Evolutionary conservation across 2,113 vertebrate genomes (phyloP).

Genomic region (Fulmarus glacialis): DNA sequence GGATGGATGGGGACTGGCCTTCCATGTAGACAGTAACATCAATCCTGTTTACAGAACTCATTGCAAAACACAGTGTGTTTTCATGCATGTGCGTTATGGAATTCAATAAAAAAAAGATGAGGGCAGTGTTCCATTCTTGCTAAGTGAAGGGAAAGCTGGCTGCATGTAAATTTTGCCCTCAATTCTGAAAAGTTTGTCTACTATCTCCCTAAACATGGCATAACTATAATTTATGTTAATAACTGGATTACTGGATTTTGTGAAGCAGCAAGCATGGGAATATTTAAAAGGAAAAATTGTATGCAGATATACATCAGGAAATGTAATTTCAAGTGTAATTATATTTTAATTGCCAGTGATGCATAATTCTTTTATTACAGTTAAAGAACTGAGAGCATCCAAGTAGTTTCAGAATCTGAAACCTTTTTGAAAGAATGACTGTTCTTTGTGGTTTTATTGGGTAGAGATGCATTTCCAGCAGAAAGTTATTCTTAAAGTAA

Average conservation of each 20-base stretch:
- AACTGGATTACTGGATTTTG: background rate
- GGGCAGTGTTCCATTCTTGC: background rate
- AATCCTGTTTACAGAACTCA: background rate
- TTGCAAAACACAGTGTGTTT: background rate
- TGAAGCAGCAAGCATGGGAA: background rate
- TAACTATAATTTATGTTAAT: background rate
- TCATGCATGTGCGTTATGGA: background rate
- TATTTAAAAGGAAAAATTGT: background rate
- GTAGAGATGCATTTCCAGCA: background rate
- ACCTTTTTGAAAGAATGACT: background rate
- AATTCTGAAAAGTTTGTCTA: background rate
- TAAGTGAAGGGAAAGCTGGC: background rate
- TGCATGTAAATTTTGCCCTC: background rate
- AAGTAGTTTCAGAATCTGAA: background rate
- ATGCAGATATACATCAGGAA: background rate
- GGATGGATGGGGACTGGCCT: background rate
- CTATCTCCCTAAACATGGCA: background rate
- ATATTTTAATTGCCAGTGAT: background rate
- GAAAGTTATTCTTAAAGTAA: background rate
- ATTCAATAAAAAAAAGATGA: background rate
- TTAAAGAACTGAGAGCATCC: background rate
- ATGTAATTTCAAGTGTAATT: background rate
- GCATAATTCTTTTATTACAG: background rate
- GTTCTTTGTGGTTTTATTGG: background rate
- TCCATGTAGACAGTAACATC: background rate